phyloP scores from a whole-genome alignment of 1,140 invertebrate species.

The Anthonomus grandis region DNA sequence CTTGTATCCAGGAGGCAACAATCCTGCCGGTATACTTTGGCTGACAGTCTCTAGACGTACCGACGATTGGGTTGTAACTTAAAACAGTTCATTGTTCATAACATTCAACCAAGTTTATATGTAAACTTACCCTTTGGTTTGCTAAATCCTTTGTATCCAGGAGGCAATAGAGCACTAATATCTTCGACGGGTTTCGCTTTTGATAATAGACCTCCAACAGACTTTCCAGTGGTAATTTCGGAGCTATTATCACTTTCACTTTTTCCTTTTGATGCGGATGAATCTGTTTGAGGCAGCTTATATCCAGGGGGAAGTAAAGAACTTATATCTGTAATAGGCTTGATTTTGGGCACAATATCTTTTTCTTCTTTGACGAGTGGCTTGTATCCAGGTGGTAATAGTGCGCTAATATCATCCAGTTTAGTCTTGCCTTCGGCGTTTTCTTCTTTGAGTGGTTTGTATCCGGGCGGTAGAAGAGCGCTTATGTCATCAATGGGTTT shows the following conservation, averaged over 20 bases:
- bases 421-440: slow-evolving; percentile 18
- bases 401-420: slow-evolving; percentile 56
- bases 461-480: slow-evolving; percentile 60
- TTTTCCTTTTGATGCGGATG: slow-evolving; percentile 44
- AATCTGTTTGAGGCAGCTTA: slow-evolving; percentile 45
- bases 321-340: slow-evolving; percentile 47
- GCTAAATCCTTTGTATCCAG: slow-evolving; percentile 49
- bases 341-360: slow-evolving; percentile 37
- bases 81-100: too few relatives aligned
- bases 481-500: slow-evolving; percentile 56
- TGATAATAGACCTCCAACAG: neutral
- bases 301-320: slow-evolving; percentile 33
- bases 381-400: slow-evolving; percentile 59
- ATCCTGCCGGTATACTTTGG: slow-evolving; percentile 29
- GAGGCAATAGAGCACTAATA: slow-evolving; percentile 59
- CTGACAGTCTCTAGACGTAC: neutral
- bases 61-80: neutral
- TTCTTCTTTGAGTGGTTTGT: slow-evolving; percentile 33
- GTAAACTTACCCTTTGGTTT: slow-evolving; percentile 34
- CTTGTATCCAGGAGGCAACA: slow-evolving; percentile 62
- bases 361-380: slow-evolving; percentile 23
- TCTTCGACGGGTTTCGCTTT: slow-evolving; percentile 48
- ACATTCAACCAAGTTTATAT: too few relatives aligned
- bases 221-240: slow-evolving; percentile 40
- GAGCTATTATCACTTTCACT: slow-evolving; percentile 32